Evolutionary conservation across 2,888 invertebrate genomes (phyloP), one percentile per base, ranked within the genome.

Genomic region (Eristalinus sepulchralis): DNA sequence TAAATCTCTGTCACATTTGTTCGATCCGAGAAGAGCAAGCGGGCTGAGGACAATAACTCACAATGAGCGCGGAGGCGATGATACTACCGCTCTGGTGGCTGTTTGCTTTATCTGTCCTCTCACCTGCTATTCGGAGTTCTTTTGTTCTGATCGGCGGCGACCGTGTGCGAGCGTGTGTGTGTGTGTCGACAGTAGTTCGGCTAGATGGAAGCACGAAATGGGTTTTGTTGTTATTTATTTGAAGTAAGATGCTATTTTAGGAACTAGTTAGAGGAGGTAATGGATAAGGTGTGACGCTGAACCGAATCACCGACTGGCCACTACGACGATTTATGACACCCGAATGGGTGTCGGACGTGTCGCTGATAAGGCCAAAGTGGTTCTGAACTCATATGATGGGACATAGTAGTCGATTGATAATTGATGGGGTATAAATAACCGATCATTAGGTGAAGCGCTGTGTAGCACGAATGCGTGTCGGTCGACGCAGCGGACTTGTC

Each of bases 221-320:
- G 72, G 10, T 47, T 77, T 85, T 68, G 64, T 68, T 85, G 85
- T 85, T 73, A 77, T 85, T 85, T 85, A 81, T 85, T 73, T 70
- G 68, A 81, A 73, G 68, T 81, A 66, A 59, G 76, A 78, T 70
- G 84, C 47, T 76, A 71, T 73, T 81, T 77, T 73, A 27, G 75
- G 39, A 55, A 59, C 70, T 59, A 78, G 73, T 60, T 73, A 34
- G 55, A 39, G 27, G 24, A 13, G 36, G 27, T 64, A 77, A 77
- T 68, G 62, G 71, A 57, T 47, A 75, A 39, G 66, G 73, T 68
- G 70, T 71, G 81, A 75, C 57, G 62, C 27, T 39, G 22, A 22
- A 34, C 36, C 36, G 36, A n/a, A 11, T 20, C 17, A 31, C 11
- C 57, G 62, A 59, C n/a, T 39, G 59, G 13, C 27, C 5, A 5